Evolutionary conservation across 2,888 invertebrate species (phyloP), one percentile per base, ranked within the genome.

Genomic region (Nudaria mundana): DNA sequence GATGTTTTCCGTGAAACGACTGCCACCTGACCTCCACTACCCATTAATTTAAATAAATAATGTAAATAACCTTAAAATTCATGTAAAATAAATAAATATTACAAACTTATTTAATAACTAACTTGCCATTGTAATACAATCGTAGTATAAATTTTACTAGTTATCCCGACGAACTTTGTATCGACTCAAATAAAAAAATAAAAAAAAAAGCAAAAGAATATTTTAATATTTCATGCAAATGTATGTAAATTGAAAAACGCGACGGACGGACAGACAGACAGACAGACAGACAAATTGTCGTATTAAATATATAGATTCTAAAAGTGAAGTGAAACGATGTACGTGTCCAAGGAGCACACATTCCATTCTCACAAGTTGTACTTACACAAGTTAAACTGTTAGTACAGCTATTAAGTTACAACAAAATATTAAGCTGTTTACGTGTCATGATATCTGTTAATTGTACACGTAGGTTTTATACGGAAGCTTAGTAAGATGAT

Each of bases 371-470:
- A 16, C 31, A 41, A 30, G 24, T 40, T 40, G 57, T 43, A 47
- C 51, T 54, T 56, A 51, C 42, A 37, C 16, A 32, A 54, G 42
- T 43, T 58, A 46, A 58, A 58, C 55, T 43, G 49, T 44, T 40
- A 25, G 36, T 37, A 43, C 53, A 39, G 29, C 34, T 43, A 43
- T 54, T 53, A 49, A 31, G 38, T 24, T 30, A 29, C 34, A 30
- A 25, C 26, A 22, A 38, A 32, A 14, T n/a, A n/a, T n/a, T n/a
- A n/a, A n/a, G n/a, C n/a, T n/a, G 26, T 32, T 32, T 38, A 12
- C n/a, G 32, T 14, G 22, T 32, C 29, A 8, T 28, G n/a, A 7
- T 22, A 11, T 24, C 23, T 18, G 7, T 23, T 3, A 15, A 5
- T n/a, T 1, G 12, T 36, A 5, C 6, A 10, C 4, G 5, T n/a